A percentile compares a stretch with the other conserved stretches of the same genome.
Conservation (phyloP, 2,888 invertebrate genomes). For the Alitta virens region DNA sequence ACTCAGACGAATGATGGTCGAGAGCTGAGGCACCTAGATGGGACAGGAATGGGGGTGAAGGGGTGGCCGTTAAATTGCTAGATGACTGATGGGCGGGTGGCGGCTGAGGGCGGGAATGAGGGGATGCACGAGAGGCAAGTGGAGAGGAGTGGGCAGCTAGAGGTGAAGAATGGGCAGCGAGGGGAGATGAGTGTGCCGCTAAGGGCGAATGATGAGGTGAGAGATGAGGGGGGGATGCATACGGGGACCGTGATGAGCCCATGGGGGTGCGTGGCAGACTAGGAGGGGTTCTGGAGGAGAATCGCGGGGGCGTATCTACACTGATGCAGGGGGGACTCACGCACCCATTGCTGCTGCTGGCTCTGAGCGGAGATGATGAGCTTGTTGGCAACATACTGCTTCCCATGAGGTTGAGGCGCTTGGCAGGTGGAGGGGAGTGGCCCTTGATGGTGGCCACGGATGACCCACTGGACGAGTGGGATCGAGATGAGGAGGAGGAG, state of each 20-base stretch:
- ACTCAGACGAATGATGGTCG: not conserved
- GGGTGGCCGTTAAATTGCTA: constrained; percentile 12
- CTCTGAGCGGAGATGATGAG: too few species aligned
- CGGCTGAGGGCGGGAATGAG: constrained; percentile 8
- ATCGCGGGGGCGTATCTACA: constrained; percentile 23
- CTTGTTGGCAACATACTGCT: not conserved
- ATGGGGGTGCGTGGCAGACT: constrained; percentile 1
- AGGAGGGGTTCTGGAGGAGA: not conserved
- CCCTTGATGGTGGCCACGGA: not conserved
- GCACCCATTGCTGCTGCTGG: constrained; percentile 13
- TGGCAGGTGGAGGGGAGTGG: not conserved
- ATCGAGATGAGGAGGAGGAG: not conserved
- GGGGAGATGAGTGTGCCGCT: not conserved
- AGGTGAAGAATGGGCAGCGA: not conserved
- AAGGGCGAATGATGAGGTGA: not conserved
- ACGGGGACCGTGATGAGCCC: constrained; percentile 5
- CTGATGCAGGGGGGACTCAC: constrained; percentile 25
- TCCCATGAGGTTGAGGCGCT: not conserved
- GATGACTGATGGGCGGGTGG: constrained; percentile 1
- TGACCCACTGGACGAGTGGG: not conserved
- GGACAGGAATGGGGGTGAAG: constrained; percentile 15
- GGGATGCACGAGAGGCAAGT: constrained; percentile 5
- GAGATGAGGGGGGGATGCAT: constrained; percentile 4
- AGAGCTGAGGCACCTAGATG: not conserved
- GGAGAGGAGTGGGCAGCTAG: constrained; percentile 1